These are phyloP conservation scores for Solenopsis fugax DNA, from an alignment of 1,140 invertebrate species.

Conservation along the genomic window DNA sequence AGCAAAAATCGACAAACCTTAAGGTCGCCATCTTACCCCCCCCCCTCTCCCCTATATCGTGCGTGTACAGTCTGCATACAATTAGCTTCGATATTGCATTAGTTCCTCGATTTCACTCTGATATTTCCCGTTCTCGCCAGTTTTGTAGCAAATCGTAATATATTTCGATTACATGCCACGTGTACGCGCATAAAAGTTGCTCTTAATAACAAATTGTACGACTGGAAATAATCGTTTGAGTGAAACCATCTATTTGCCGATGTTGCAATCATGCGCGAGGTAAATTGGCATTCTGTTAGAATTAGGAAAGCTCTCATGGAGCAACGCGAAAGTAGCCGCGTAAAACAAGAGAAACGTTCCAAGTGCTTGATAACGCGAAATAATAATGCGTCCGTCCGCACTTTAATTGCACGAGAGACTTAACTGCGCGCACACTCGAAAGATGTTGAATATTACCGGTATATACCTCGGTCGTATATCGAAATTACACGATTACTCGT, in stretches of 20 bases:
- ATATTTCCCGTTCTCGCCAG: neutral
- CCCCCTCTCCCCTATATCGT: too few relatives aligned
- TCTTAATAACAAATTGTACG: neutral
- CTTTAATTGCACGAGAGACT: conserved; percentile 50
- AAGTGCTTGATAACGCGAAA: neutral
- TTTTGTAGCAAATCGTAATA: neutral
- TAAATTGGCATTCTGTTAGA: neutral
- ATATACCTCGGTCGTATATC: conserved; percentile 22
- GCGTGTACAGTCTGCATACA: neutral
- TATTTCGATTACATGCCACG: neutral
- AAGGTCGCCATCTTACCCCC: too few relatives aligned
- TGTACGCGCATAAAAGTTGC: neutral
- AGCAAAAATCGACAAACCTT: too few relatives aligned
- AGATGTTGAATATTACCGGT: neutral
- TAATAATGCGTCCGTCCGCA: neutral
- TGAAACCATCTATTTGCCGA: neutral
- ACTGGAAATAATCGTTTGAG: neutral
- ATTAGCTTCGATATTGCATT: neutral
- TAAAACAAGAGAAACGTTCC: neutral
- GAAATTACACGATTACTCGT: conserved; percentile 61
- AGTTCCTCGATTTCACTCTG: neutral
- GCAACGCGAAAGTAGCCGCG: too few relatives aligned
- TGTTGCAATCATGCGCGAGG: neutral
- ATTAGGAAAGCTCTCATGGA: neutral
- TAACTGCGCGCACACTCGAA: conserved; percentile 8